A percentile compares a stretch with the other conserved stretches of the same genome.
Conservation (phyloP, 2,888 invertebrate genomes). For the Fabriciana adippe region DNA sequence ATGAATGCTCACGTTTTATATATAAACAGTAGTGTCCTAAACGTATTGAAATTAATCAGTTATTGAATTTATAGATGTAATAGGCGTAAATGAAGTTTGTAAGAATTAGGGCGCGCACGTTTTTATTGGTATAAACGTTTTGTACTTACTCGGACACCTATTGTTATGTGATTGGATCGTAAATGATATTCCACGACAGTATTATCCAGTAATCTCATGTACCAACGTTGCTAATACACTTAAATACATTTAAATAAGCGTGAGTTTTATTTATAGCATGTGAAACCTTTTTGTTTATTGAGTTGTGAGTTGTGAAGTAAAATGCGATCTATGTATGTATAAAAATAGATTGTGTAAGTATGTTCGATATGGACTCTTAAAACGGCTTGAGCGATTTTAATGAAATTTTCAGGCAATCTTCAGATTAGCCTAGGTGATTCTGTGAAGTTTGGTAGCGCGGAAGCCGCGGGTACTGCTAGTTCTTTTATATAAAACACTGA, state of each 20-base stretch:
- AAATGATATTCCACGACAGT: constrained; percentile 72
- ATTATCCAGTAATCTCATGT: constrained; percentile 81
- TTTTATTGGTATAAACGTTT: constrained; percentile 67
- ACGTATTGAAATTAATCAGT: constrained; percentile 59
- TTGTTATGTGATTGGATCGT: constrained; percentile 64
- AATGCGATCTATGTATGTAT: neutral
- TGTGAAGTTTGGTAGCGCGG: no score
- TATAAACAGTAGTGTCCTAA: constrained; percentile 74
- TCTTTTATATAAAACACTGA: no score
- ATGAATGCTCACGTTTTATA: constrained; percentile 78
- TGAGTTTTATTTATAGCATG: constrained; percentile 44
- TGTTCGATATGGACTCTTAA: neutral
- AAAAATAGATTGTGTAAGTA: neutral
- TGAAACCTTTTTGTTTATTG: neutral
- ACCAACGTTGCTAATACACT: constrained; percentile 83
- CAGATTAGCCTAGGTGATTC: no score
- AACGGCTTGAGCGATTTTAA: no score
- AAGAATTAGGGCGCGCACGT: constrained; percentile 66
- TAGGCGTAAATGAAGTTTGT: constrained; percentile 64
- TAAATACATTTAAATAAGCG: constrained; percentile 77
- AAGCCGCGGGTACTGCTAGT: no score
- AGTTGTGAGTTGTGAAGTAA: neutral
- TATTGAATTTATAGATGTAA: constrained; percentile 79
- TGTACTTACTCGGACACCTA: constrained; percentile 68
- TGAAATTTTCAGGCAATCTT: no score